These are phyloP conservation scores for Corythucha ciliata DNA, from an alignment of 2,888 invertebrate species.

Conservation along the genomic window DNA sequence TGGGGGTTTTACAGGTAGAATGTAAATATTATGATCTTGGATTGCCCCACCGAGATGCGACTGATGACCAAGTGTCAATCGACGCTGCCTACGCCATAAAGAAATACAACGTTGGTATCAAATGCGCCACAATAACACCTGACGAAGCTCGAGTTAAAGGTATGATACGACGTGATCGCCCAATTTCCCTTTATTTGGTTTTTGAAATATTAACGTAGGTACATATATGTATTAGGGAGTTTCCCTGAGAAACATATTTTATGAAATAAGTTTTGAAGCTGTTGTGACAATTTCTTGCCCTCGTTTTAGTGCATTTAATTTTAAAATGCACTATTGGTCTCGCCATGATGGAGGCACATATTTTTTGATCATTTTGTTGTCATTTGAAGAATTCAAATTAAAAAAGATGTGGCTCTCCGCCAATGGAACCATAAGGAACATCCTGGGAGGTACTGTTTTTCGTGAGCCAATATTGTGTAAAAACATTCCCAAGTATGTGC, in stretches of 20 bases:
- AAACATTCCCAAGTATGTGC: conserved; percentile 73
- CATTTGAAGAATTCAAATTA: conserved; percentile 71
- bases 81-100: conserved; percentile 74
- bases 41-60: conserved; percentile 68
- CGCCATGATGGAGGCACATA: too few species aligned
- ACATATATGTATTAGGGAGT: too few species aligned
- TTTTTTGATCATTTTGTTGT: too few species aligned
- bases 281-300: too few species aligned
- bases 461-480: conserved; percentile 84
- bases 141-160: conserved; percentile 80
- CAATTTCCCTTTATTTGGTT: too few species aligned
- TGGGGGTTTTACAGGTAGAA: conserved; percentile 50
- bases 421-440: conserved; percentile 85
- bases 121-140: conserved; percentile 85
- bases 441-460: conserved; percentile 85
- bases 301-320: too few species aligned
- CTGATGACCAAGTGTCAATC: conserved; percentile 74
- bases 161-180: too few species aligned
- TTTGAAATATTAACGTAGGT: too few species aligned
- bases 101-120: conserved; percentile 79
- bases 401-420: conserved; percentile 92
- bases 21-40: conserved; percentile 78
- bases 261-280: too few species aligned
- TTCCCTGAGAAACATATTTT: too few species aligned
- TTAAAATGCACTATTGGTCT: too few species aligned